A percentile compares a stretch with the other conserved stretches of the same genome.
Conservation (phyloP, 2,797 vertebrate species). For the Takifugu rubripes region DNA sequence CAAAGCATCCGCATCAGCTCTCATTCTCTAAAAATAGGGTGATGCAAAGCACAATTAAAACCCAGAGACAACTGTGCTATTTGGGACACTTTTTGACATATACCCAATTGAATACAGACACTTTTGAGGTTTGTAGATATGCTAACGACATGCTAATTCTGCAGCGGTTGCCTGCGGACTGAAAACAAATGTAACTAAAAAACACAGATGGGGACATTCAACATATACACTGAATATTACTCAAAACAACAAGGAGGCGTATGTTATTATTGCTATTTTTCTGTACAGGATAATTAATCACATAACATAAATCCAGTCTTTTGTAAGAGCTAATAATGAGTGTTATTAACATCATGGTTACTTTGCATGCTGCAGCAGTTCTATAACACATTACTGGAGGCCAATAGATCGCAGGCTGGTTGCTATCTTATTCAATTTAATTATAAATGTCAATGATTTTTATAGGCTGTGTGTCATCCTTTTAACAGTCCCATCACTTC, state of each 20-base stretch:
- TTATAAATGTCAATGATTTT: constrained; percentile 26
- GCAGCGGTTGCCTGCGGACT: no score
- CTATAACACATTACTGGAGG: neutral
- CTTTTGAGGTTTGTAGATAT: no score
- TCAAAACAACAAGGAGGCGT: no score
- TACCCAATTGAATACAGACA: neutral
- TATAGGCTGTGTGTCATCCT: constrained; percentile 15
- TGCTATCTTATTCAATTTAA: constrained; percentile 25
- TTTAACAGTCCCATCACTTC: constrained; percentile 12
- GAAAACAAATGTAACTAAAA: no score
- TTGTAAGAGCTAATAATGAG: no score
- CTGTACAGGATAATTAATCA: no score
- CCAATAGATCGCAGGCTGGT: constrained; percentile 5
- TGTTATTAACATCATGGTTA: neutral
- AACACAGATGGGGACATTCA: neutral
- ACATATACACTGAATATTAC: neutral
- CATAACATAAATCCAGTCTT: no score
- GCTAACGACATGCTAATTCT: no score
- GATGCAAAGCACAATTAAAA: neutral
- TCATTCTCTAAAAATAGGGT: neutral
- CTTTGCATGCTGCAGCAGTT: neutral
- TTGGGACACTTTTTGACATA: neutral
- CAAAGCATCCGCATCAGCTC: neutral
- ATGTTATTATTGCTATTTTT: no score
- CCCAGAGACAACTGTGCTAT: neutral